Percentiles rank a stretch among this genome's conserved stretches.
Conservation (phyloP, 1,140 invertebrate species). For the Drosophila nebulosa region DNA sequence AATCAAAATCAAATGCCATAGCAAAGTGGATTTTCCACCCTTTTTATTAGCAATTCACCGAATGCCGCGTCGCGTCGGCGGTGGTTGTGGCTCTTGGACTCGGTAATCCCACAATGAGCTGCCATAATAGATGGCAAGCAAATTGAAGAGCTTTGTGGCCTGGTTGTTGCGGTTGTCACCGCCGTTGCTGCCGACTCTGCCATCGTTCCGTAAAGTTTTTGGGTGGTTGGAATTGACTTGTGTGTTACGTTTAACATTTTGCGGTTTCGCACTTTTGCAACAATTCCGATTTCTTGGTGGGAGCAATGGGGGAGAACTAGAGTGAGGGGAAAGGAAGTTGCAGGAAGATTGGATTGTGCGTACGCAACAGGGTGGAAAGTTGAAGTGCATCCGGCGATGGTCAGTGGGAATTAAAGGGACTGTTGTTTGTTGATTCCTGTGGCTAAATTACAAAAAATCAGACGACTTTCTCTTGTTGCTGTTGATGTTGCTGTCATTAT, state of each 20-base stretch:
- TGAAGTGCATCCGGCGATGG: slow-evolving; percentile 78
- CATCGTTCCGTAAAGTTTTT: slow-evolving; percentile 16
- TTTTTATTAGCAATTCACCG: slow-evolving; percentile 73
- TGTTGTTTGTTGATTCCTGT: slow-evolving; percentile 53
- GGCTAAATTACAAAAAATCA: slow-evolving; percentile 46
- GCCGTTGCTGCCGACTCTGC: neutral
- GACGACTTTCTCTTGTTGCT: slow-evolving; percentile 9
- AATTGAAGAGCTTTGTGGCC: slow-evolving; percentile 80
- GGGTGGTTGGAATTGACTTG: slow-evolving; percentile 60
- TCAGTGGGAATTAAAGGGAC: slow-evolving; percentile 43
- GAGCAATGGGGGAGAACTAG: neutral
- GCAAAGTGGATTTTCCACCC: slow-evolving; percentile 80
- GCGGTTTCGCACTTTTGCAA: slow-evolving; percentile 80
- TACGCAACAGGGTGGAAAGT: slow-evolving; percentile 80
- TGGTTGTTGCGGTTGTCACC: slow-evolving; percentile 65
- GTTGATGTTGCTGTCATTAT: slow-evolving; percentile 67
- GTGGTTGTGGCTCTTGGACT: slow-evolving; percentile 22
- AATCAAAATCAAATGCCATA: slow-evolving; percentile 80
- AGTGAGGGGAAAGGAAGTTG: neutral
- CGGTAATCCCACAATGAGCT: slow-evolving; percentile 80
- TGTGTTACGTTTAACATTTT: slow-evolving; percentile 78
- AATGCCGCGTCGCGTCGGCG: neutral
- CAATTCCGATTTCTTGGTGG: slow-evolving; percentile 47
- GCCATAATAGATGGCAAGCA: slow-evolving; percentile 80
- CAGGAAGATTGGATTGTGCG: slow-evolving; percentile 49